Evolutionary conservation across 2,797 vertebrate species (phyloP), one percentile per base, ranked within the genome.

Genomic region (Siniperca scherzeri): DNA sequence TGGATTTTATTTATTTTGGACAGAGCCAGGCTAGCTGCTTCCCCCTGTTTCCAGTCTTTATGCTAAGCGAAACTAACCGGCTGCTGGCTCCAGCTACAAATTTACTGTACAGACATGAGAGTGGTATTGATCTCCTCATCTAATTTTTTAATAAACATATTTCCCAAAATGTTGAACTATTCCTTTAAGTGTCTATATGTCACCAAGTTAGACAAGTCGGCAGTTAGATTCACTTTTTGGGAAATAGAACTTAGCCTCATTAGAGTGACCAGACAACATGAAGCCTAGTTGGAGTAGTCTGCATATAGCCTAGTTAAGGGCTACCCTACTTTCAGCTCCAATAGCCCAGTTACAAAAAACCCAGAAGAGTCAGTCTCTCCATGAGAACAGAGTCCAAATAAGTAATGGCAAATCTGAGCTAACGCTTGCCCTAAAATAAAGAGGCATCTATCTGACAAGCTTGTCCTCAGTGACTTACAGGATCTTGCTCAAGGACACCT

Each of bases 241-340:
- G 75, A 85, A 82, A 75, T 16, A 66, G 67, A 83, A 80, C 69
- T 88, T 68, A 91, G 81, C 91, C 90, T 92, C 82, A 86, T 90
- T 89, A 82, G 79, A 86, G 86, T 56, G 57, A 85, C 77, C 83
- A 87, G 74, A 84, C 74, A 70, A 82, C 77, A 87, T 0, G 17
- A 78, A 78, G 68, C 78, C 62, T 42, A 72, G 88, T 80, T 86
- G 83, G 85, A 86, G 82, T 70, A 71, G 60, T 80, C 76, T 82
- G 80, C 67, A 61, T 76, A 21, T 82, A 94, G 89, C 92, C 94
- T 77, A 94, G 90, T 93, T 95, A 87, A 74, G 70, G 81, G 69
- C 73, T 93, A 94, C 70, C 93, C 93, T 95, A 95, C 88, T 94
- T 95, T 89, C 60, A 88, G 89, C 90, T 91, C 86, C 88, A 84